Percentiles rank a stretch among this genome's conserved stretches.
Conservation (phyloP, 2,888 invertebrate species). For the Caenorhabditis virilis region DNA sequence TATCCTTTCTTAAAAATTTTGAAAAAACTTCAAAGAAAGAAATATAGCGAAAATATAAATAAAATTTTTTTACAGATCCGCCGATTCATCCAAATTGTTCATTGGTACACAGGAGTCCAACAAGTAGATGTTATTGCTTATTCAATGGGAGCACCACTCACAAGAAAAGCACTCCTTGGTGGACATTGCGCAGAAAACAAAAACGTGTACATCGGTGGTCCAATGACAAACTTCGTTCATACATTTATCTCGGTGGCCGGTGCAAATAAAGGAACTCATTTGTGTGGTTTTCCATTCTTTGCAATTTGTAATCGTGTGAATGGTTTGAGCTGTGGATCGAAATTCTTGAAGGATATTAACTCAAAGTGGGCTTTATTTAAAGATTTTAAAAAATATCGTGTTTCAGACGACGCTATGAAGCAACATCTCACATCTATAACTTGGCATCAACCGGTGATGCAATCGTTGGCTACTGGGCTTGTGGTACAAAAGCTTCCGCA, state of each 20-base stretch:
- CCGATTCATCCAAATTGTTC: slow-evolving; percentile 24
- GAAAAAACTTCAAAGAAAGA: no score
- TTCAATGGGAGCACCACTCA: slow-evolving; percentile 61
- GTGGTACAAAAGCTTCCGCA: slow-evolving; percentile 27
- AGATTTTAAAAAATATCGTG: no score
- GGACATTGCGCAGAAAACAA: slow-evolving; percentile 53
- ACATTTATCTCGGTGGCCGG: slow-evolving; percentile 58
- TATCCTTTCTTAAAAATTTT: no score
- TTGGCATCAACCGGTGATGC: slow-evolving; percentile 19
- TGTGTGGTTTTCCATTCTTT: slow-evolving; percentile 56
- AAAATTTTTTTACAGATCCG: slow-evolving; percentile 17
- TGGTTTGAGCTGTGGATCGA: slow-evolving; percentile 55
- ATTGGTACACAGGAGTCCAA: slow-evolving; percentile 19
- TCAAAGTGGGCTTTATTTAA: slow-evolving; percentile 37
- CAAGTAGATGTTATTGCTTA: slow-evolving; percentile 62
- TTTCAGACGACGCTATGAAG: slow-evolving; percentile 14
- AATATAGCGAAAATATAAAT: background rate
- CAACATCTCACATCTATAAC: slow-evolving; percentile 17
- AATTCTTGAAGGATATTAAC: slow-evolving; percentile 61
- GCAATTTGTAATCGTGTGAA: slow-evolving; percentile 57
- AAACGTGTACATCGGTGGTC: slow-evolving; percentile 55
- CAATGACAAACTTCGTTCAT: slow-evolving; percentile 54
- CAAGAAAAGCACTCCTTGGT: slow-evolving; percentile 56
- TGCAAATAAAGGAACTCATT: slow-evolving; percentile 58
- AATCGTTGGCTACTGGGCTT: slow-evolving; percentile 26